Evolutionary conservation across 2,888 invertebrate genomes (phyloP), one percentile per base, ranked within the genome.

Genomic region (Chrysodeixis includens): DNA sequence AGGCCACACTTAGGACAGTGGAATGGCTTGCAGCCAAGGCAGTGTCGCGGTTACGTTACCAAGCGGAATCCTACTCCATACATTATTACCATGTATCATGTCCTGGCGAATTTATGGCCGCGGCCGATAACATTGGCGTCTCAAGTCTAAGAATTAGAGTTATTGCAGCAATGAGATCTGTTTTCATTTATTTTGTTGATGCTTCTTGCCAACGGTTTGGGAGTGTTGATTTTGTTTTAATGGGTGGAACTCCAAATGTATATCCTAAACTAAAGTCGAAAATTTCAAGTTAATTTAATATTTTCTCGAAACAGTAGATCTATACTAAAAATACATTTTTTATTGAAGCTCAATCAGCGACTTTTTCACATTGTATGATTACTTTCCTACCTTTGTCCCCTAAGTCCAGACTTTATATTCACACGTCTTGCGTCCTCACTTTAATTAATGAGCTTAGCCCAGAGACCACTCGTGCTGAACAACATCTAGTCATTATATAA

Each of bases 1-100:
- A 56, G 56, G 62, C 64, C 56, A 64, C 67, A 69, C 71, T 76
- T 58, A 69, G 69, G 71, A 67, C 74, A 80, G 67, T 76, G 59
- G 69, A 74, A 74, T 81, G 81, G 81, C 81, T 69, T 35, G 51
- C 65, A 69, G 80, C 81, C 81, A 81, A 82, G 74, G 66, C 66
- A 68, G 52, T 81, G 81, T 81, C 71, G 72, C 62, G 79, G 79
- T 78, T 62, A 26, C 60, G 58, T 65, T 71, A 71, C 52, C 69
- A 73, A 72, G 68, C 74, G 69, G 74, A 71, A 71, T 77, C 61
- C 71, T 54, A 58, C 63, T 69, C 69, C 75, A 67, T 72, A 79
- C 72, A 78, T 80, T 80, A 80, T 80, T 78, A 78, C 66, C 67
- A 78, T 79, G 78, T 78, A 74, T 79, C 80, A 78, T 79, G 69